A percentile compares a stretch with the other conserved stretches of the same genome.
Evolutionary conservation across 2,797 vertebrate genomes (phyloP).

Genomic region (Halcyon chelicuti): DNA sequence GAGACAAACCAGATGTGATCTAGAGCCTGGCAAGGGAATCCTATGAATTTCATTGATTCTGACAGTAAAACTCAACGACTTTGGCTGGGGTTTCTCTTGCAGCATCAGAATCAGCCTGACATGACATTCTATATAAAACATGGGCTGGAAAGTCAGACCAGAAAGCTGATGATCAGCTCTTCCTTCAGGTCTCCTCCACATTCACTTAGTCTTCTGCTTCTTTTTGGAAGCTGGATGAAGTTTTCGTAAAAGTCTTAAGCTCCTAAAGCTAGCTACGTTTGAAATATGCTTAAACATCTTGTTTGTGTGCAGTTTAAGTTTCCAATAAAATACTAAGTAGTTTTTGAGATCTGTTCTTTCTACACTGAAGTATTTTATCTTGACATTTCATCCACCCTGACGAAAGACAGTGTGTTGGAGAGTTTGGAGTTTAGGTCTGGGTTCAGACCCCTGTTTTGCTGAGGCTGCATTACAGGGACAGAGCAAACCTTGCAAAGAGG

Average conservation of each 20-base stretch:
- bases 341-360: neutral
- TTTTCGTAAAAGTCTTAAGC: neutral
- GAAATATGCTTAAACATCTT: neutral
- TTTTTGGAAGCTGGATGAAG: neutral
- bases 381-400: rapidly evolving
- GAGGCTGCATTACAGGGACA: neutral
- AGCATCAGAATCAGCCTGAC: neutral
- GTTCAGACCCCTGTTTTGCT: neutral
- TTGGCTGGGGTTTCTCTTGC: neutral
- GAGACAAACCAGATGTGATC: neutral
- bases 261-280: neutral
- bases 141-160: neutral
- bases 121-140: neutral
- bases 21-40: neutral
- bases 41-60: neutral
- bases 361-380: neutral
- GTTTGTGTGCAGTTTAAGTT: neutral
- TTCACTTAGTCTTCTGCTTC: neutral
- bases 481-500: neutral
- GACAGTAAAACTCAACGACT: neutral
- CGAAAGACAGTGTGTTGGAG: neutral
- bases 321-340: neutral
- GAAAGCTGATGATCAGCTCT: neutral
- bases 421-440: too few species aligned
- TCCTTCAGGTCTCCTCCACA: neutral